Base-by-base conservation (phyloP, 2,888 invertebrate genomes). In the Watsonalla cultraria region DNA sequence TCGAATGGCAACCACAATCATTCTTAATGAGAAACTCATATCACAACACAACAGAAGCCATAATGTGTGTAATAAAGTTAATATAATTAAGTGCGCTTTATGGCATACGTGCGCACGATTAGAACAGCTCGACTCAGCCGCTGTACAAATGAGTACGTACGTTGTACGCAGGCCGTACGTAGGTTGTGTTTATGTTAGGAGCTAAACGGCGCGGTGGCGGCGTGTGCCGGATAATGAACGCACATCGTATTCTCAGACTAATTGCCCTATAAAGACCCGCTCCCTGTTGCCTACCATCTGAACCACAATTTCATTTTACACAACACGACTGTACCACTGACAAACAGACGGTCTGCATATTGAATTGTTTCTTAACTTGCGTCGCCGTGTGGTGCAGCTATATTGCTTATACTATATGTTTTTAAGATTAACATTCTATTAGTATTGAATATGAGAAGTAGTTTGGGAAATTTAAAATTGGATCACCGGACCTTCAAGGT, bases 211-310 rank as follows among this genome's bases (percentile, higher is more conserved):
- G 64, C 57, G 62, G 57, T 72, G 76, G 68, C 61, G 64, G 58
- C 62, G 57, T 65, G 69, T 67, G 70, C 54, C 58, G 60, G 61
- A 70, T 80, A 82, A 83, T 81, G 74, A 84, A 80, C 72, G 76
- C 70, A 69, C 75, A 68, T 72, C 69, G 71, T 79, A 77, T 77
- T 75, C 76, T 74, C 72, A 71, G 70, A 69, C 81, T 84, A 84
- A 85, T 84, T 84, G 76, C 75, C 67, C 66, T 68, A 80, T 83
- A 81, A 81, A 83, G 74, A 73, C 78, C 60, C 63, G 64, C 61
- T 56, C 68, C 68, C 70, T 14, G 37, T 70, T 74, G 65, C 60
- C 68, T 62, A 64, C 65, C 70, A 62, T 71, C 68, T 63, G 58
- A 60, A 56, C 55, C 61, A 62, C 64, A 72, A 78, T 76, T 81